These are phyloP conservation scores for Poeciliopsis paucimaculata DNA, from an alignment of 2,797 vertebrate genomes.

Conservation along the genomic window DNA sequence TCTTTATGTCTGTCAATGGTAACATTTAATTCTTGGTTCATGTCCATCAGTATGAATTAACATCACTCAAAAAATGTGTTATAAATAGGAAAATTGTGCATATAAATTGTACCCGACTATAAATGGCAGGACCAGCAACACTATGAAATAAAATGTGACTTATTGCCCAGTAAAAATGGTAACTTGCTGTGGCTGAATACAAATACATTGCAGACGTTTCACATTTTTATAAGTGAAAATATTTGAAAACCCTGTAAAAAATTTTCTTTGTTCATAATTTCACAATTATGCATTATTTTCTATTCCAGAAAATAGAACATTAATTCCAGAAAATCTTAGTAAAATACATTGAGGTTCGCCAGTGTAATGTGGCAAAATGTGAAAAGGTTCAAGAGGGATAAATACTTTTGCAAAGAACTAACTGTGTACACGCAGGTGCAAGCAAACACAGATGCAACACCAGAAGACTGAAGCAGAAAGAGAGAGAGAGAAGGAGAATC, in stretches of 20 bases:
- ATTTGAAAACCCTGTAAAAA: neutral
- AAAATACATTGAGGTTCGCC: neutral
- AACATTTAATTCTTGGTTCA: no score
- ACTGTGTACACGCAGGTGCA: neutral
- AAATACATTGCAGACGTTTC: neutral
- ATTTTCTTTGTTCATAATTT: neutral
- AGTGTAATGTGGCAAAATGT: neutral
- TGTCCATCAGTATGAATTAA: no score
- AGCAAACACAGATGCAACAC: conserved; percentile 3
- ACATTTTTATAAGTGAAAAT: neutral
- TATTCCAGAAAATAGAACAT: neutral
- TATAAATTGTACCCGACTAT: no score
- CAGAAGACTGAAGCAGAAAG: neutral
- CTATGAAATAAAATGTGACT: no score
- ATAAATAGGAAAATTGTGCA: no score
- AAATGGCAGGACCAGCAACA: no score
- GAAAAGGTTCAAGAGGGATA: neutral
- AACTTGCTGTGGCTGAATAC: neutral
- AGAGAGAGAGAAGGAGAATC: conserved; percentile 20
- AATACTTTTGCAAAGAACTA: neutral
- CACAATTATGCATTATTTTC: neutral
- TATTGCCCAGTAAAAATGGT: no score
- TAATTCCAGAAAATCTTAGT: neutral
- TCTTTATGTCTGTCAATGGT: no score
- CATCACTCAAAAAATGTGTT: no score